Evolutionary conservation across 1,140 invertebrate genomes (phyloP), one percentile per base, ranked within the genome.

Genomic region (Glomeris maerens): DNA sequence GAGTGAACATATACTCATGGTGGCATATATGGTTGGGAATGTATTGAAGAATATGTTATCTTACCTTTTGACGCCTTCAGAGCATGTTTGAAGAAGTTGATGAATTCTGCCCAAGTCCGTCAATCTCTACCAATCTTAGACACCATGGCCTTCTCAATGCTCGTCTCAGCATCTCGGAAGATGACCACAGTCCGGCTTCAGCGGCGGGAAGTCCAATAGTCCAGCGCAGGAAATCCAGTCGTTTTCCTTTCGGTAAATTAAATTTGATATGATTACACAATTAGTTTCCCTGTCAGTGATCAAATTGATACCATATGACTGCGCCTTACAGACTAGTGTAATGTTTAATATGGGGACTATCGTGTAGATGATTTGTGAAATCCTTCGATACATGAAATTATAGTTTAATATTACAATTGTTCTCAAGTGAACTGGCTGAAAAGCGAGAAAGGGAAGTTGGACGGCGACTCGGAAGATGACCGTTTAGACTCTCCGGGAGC

Each of bases 361-460:
- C n/a, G n/a, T n/a, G n/a, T n/a, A n/a, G n/a, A n/a, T n/a, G n/a
- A n/a, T n/a, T n/a, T n/a, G n/a, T n/a, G n/a, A n/a, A n/a, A n/a
- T n/a, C n/a, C n/a, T n/a, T n/a, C n/a, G n/a, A n/a, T n/a, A n/a
- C n/a, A n/a, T n/a, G n/a, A n/a, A n/a, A n/a, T n/a, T n/a, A n/a
- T n/a, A n/a, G n/a, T n/a, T n/a, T n/a, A n/a, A n/a, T n/a, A 21
- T 31, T 28, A 38, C 2, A 38, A 50, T 10, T 47, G 36, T 59
- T 50, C 50, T 59, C 51, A 52, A 78, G 80, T 81, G 22, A 81
- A 78, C 68, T 83, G 81, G 80, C 79, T 83, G 61, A 52, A 61
- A 60, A 39, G 58, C 26, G 44, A 59, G 47, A 29, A 54, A 53
- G 49, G 42, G 42, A 55, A 54, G 42, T 39, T 59, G 29, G 51